A percentile compares a stretch with the other conserved stretches of the same genome.
phyloP scores from a whole-genome alignment of 2,888 invertebrate genomes.

The Cataglyphis rosenhaueri region DNA sequence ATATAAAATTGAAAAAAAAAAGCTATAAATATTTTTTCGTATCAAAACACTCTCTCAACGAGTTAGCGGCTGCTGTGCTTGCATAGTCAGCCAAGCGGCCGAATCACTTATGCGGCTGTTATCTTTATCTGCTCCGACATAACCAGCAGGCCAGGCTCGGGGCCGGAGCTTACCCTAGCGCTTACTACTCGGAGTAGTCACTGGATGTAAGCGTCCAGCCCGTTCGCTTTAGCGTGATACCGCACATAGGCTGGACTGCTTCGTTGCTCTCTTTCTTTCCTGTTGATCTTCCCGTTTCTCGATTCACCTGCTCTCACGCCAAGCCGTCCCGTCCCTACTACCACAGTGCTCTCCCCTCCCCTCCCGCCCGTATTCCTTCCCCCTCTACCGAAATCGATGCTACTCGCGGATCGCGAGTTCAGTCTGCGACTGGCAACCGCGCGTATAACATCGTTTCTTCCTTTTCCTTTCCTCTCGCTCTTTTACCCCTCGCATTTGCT shows the following conservation, averaged over 20 bases:
- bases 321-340: conserved; percentile 40
- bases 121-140: conserved; percentile 33
- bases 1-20: neutral
- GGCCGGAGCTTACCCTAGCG: conserved; percentile 52
- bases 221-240: conserved; percentile 52
- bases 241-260: conserved; percentile 66
- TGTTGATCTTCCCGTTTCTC: conserved; percentile 50
- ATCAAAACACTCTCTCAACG: neutral
- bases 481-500: neutral
- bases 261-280: conserved; percentile 35
- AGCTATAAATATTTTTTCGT: neutral
- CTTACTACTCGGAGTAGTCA: conserved; percentile 45
- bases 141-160: conserved; percentile 29
- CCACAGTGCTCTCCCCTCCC: conserved; percentile 55
- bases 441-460: conserved; percentile 74
- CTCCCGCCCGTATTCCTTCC: conserved; percentile 74
- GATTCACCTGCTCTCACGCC: conserved; percentile 42
- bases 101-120: conserved; percentile 46
- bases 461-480: conserved; percentile 46
- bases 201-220: conserved; percentile 57
- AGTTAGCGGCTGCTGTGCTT: conserved; percentile 24
- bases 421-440: conserved; percentile 80
- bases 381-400: conserved; percentile 82
- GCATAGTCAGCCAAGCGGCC: conserved; percentile 9
- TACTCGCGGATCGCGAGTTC: conserved; percentile 80